Conservation (phyloP, 2,797 vertebrate genomes). For the Limosa lapponica region DNA sequence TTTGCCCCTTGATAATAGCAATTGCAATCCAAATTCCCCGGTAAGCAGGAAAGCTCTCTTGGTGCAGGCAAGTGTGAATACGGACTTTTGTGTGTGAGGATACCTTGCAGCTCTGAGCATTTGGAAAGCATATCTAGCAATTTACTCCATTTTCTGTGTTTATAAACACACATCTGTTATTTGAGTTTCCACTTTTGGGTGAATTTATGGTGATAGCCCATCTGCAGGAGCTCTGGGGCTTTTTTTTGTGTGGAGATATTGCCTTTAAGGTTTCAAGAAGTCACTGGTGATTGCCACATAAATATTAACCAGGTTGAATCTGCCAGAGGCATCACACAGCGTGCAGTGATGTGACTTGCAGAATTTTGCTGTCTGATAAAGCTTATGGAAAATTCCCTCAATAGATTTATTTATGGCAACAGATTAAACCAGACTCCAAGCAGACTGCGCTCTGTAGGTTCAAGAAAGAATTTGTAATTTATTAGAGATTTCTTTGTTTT, state of each 20-base stretch:
- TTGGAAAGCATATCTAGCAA: constrained; percentile 4
- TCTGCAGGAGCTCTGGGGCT: constrained; percentile 39
- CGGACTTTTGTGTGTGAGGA: not conserved
- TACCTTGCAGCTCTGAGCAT: constrained; percentile 10
- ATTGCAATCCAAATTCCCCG: constrained; percentile 1
- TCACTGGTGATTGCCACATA: constrained; percentile 61
- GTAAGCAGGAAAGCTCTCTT: not conserved
- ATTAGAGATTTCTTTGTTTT: constrained; percentile 62
- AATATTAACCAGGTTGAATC: constrained; percentile 58
- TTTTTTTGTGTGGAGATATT: not conserved
- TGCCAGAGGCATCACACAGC: constrained; percentile 29
- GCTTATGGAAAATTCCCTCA: constrained; percentile 67
- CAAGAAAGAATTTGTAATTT: constrained; percentile 61
- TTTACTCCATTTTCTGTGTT: constrained; percentile 16
- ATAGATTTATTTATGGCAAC: constrained; percentile 70
- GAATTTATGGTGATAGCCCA: constrained; percentile 42
- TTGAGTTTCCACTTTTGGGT: constrained; percentile 36
- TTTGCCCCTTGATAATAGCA: not conserved
- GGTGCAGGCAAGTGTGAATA: not conserved
- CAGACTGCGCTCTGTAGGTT: constrained; percentile 36
- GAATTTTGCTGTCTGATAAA: constrained; percentile 59
- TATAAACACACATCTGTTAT: constrained; percentile 37
- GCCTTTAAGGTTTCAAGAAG: constrained; percentile 63
- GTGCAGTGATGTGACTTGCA: constrained; percentile 67
- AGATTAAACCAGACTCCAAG: constrained; percentile 70